phyloP scores from a whole-genome alignment of 2,113 vertebrate species.

The Callithrix jacchus region DNA sequence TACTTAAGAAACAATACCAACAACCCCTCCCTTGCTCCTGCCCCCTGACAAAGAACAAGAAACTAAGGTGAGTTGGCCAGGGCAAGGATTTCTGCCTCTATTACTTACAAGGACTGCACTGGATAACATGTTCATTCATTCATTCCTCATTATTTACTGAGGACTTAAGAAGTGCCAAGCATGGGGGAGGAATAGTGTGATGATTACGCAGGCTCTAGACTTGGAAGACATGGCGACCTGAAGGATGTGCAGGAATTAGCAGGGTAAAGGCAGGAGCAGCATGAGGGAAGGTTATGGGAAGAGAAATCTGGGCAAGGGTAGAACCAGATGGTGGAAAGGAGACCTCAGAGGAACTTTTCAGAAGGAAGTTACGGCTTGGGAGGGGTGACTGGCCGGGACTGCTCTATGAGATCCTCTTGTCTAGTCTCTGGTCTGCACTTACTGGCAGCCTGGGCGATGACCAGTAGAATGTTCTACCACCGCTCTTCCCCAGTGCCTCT shows the following conservation, averaged over 20 bases:
- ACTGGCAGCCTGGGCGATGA: background rate
- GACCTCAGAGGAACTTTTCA: background rate
- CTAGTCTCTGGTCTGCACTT: background rate
- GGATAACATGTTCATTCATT: background rate
- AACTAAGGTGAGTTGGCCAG: background rate
- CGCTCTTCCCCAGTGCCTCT: background rate
- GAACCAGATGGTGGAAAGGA: background rate
- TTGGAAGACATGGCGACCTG: background rate
- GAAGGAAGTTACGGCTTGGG: background rate
- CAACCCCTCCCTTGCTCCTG: background rate
- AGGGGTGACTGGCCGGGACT: background rate
- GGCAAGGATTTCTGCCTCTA: background rate
- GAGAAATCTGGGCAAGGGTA: background rate
- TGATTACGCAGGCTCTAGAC: background rate
- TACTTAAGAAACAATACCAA: background rate
- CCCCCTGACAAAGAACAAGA: background rate
- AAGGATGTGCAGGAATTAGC: background rate
- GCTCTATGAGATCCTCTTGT: background rate
- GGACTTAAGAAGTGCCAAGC: background rate
- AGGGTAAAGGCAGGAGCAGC: background rate
- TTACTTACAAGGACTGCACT: background rate
- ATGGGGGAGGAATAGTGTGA: background rate
- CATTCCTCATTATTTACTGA: background rate
- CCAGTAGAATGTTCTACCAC: background rate
- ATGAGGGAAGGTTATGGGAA: background rate